A percentile compares a stretch with the other conserved stretches of the same genome.
Evolutionary conservation across 2,888 invertebrate species (phyloP).

Genomic region (Eristalis tenax): DNA sequence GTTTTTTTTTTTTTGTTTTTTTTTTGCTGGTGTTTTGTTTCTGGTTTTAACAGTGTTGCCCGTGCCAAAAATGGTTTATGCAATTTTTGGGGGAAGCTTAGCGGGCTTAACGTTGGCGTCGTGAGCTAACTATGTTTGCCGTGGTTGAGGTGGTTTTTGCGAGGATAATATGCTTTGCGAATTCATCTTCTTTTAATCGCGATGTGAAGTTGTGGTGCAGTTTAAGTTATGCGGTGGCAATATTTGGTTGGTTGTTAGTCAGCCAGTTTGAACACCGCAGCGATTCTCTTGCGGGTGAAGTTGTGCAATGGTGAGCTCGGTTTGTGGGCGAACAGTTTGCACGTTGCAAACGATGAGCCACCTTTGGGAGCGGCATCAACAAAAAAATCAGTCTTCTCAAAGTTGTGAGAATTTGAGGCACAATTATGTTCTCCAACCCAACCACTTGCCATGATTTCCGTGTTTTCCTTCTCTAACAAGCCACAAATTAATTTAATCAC

Average conservation of each 20-base stretch:
- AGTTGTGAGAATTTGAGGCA: too few relatives aligned
- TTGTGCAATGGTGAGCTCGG: conserved; percentile 16
- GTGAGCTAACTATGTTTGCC: conserved; percentile 53
- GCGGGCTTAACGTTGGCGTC: conserved; percentile 50
- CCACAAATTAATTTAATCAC: too few relatives aligned
- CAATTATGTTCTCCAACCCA: too few relatives aligned
- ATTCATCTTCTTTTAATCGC: conserved; percentile 64
- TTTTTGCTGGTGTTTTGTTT: conserved; percentile 36
- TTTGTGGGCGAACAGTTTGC: conserved; percentile 12
- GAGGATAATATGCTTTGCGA: conserved; percentile 34
- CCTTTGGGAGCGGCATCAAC: too few relatives aligned
- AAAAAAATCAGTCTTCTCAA: too few relatives aligned
- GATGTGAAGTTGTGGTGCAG: conserved; percentile 23
- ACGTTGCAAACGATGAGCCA: too few relatives aligned
- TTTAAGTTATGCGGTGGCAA: conserved; percentile 37
- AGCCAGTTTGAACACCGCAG: background rate
- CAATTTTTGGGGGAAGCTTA: conserved; percentile 57
- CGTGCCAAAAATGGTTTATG: conserved; percentile 66
- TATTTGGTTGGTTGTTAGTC: background rate
- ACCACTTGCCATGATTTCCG: too few relatives aligned
- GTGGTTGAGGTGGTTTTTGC: conserved; percentile 36
- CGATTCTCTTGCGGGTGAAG: background rate
- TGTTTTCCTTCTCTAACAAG: too few relatives aligned
- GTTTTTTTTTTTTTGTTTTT: background rate
- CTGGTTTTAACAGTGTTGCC: conserved; percentile 47